Conservation (phyloP, 2,797 vertebrate species). For the Luscinia luscinia region DNA sequence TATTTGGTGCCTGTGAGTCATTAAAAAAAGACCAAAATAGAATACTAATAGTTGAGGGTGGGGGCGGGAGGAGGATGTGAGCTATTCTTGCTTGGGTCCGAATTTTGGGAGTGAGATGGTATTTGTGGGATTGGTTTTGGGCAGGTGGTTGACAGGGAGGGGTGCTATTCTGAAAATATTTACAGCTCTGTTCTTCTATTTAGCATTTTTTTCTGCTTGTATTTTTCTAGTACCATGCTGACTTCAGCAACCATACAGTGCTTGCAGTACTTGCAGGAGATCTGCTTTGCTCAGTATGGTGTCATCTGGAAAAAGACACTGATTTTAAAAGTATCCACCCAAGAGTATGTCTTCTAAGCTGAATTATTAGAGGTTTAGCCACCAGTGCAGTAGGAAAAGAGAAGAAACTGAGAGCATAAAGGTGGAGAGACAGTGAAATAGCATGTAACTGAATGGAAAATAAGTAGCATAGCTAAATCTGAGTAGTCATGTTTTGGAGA, state of each 20-base stretch:
- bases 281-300: neutral
- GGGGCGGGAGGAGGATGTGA: fast-evolving
- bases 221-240: neutral
- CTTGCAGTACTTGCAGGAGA: neutral
- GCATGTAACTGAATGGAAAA: neutral
- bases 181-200: neutral
- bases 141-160: fast-evolving
- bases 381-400: neutral
- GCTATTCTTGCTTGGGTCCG: neutral
- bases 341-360: neutral
- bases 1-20: neutral
- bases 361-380: neutral
- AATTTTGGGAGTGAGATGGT: fast-evolving
- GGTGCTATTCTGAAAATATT: neutral
- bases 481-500: neutral
- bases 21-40: neutral
- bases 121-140: neutral
- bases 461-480: neutral
- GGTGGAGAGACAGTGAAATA: neutral
- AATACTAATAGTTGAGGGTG: neutral
- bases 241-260: neutral
- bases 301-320: neutral
- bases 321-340: neutral
- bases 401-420: neutral
- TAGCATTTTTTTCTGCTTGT: neutral